Base-by-base conservation (phyloP, 2,797 vertebrate species). In the Anniella stebbinsi region DNA sequence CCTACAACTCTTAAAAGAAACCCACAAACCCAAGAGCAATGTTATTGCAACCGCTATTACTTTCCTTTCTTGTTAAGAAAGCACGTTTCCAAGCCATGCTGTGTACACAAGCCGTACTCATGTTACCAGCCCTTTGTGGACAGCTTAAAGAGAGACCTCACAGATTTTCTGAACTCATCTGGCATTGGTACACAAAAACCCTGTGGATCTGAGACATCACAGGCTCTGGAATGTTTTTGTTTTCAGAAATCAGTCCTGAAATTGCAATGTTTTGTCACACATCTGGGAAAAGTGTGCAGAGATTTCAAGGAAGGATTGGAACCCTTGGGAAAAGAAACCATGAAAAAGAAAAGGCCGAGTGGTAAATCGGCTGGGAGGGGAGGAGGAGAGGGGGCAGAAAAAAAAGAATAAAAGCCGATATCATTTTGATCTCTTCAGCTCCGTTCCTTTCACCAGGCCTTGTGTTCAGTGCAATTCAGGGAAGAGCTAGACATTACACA, bases 241-340 rank as follows among this genome's bases (percentile, higher is more conserved):
- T 96, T 97, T 95, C 80, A 95, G 89, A 95, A 94, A 92, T 86
- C 89, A 93, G 92, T 94, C 95, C 94, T 94, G 91, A 95, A 94
- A 94, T 89, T 90, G 77, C 92, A 92, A 54, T 60, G 75, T 92
- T 89, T 96, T 95, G 93, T 94, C 90, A 92, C 94, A 96, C 96
- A 97, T 97, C 95, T 97, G 96, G 95, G 95, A 95, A 95, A 97
- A 94, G 92, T 86, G 81, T 93, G 93, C 90, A 77, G 95, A 95
- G 92, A 92, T 96, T 96, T 95, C 92, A 86, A 87, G 92, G 38
- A 80, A 87, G 87, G 85, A 85, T 80, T 86, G 86, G n/a, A 87
- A 93, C n/a, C 6, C 82, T 84, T 94, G 87, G 91, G 92, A 96
- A 96, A 96, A 93, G 78, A 94, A 96, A 96, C 95, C 93, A 94